These are phyloP conservation scores for Brachionus asplanchnoidis DNA, from an alignment of 1,140 invertebrate species.

Conservation along the genomic window DNA sequence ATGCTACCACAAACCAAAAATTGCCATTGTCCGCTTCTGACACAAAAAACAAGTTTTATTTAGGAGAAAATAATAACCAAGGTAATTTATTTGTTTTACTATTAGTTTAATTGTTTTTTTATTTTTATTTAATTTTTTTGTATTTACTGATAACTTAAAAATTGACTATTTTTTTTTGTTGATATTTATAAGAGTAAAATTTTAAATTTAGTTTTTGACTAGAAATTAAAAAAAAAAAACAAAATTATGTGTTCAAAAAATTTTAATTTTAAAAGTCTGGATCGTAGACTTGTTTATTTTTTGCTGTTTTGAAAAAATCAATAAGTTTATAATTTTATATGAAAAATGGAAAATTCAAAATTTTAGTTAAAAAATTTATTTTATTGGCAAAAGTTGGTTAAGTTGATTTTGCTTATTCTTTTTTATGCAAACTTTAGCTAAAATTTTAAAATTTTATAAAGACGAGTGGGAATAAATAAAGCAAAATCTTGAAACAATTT, in stretches of 20 bases:
- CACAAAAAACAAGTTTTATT: background rate
- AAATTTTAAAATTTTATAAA: too few relatives aligned
- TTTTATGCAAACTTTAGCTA: background rate
- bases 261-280: background rate
- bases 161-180: background rate
- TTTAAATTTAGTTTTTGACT: background rate
- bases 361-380: background rate
- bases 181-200: background rate
- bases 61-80: background rate
- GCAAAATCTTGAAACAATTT: background rate
- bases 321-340: background rate
- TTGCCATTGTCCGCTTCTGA: background rate
- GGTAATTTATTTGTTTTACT: background rate
- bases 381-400: background rate
- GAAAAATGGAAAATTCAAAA: background rate
- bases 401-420: background rate
- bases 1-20: background rate
- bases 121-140: background rate
- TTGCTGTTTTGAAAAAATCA: background rate
- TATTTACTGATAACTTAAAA: too few relatives aligned
- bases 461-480: too few relatives aligned
- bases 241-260: background rate
- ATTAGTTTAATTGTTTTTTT: background rate
- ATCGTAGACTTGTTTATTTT: background rate
- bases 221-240: background rate